Conservation (phyloP, 1,140 invertebrate species). For the Brachionus paranguensis region DNA sequence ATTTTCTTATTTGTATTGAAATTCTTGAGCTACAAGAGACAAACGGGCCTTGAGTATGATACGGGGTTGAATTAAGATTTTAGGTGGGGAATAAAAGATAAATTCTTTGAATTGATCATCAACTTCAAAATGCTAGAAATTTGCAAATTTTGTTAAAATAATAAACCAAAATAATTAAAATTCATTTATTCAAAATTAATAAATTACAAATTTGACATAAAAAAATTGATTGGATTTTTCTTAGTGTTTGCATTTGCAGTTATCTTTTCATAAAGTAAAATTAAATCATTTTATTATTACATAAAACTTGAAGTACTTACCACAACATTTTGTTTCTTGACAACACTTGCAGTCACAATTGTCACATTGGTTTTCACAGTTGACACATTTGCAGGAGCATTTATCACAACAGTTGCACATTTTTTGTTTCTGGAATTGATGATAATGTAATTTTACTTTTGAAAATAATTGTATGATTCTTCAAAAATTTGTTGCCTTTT, state of each 20-base stretch:
- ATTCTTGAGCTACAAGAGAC: too few relatives aligned
- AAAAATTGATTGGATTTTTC: neutral
- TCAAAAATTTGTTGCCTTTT: neutral
- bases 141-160: too few relatives aligned
- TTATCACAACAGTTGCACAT: constrained; percentile 36
- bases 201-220: neutral
- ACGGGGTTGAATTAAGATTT: too few relatives aligned
- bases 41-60: too few relatives aligned
- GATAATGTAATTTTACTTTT: too few relatives aligned
- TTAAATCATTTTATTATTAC: too few relatives aligned
- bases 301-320: neutral
- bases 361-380: neutral
- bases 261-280: too few relatives aligned
- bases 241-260: neutral
- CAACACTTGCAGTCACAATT: neutral
- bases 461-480: neutral
- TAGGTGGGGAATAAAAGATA: too few relatives aligned
- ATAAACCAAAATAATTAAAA: neutral
- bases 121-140: too few relatives aligned
- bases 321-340: constrained; percentile 11
- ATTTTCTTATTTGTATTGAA: too few relatives aligned
- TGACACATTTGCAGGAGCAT: constrained; percentile 8
- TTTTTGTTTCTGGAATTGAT: neutral
- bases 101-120: too few relatives aligned
- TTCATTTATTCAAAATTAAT: neutral